Evolutionary conservation across 2,113 vertebrate species (phyloP).

Genomic region (Pandion haliaetus): DNA sequence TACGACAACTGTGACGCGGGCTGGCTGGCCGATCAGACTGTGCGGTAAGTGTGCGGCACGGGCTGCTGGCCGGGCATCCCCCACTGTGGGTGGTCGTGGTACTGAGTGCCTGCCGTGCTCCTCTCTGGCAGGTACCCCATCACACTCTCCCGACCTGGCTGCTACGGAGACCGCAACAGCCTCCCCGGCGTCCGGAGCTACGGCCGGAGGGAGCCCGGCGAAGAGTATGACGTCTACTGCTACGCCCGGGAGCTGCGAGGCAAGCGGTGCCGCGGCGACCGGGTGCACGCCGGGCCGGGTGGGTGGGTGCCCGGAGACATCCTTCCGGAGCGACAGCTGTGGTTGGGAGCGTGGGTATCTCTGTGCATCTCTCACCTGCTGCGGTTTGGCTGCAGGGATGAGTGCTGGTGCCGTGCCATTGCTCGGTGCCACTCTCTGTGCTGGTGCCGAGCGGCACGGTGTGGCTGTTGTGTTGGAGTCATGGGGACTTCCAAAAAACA

Average conservation of each 20-base stretch:
- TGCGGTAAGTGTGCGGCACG: slow-evolving; percentile 72
- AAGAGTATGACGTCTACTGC: slow-evolving; percentile 95
- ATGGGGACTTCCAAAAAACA: accelerated
- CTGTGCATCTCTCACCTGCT: accelerated
- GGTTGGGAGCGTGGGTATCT: not conserved
- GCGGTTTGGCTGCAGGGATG: accelerated
- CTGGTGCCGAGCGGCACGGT: accelerated
- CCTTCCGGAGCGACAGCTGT: accelerated
- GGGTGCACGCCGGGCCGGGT: accelerated
- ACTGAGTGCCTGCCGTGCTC: not conserved
- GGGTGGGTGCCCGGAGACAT: accelerated
- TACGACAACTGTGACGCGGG: slow-evolving; percentile 97
- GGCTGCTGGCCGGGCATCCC: accelerated
- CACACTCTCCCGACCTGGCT: slow-evolving; percentile 90
- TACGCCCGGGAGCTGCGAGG: slow-evolving; percentile 86
- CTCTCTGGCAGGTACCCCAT: slow-evolving; percentile 87
- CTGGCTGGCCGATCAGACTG: slow-evolving; percentile 91
- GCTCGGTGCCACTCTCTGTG: accelerated
- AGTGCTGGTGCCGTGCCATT: not conserved
- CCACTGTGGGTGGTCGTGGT: accelerated
- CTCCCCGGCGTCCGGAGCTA: slow-evolving; percentile 94
- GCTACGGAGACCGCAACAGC: slow-evolving; percentile 93
- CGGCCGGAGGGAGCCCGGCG: slow-evolving; percentile 79
- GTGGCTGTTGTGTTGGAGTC: accelerated
- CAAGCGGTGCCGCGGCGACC: not conserved